Conservation (phyloP, 2,797 vertebrate genomes). For the Ctenosaura bakeri region DNA sequence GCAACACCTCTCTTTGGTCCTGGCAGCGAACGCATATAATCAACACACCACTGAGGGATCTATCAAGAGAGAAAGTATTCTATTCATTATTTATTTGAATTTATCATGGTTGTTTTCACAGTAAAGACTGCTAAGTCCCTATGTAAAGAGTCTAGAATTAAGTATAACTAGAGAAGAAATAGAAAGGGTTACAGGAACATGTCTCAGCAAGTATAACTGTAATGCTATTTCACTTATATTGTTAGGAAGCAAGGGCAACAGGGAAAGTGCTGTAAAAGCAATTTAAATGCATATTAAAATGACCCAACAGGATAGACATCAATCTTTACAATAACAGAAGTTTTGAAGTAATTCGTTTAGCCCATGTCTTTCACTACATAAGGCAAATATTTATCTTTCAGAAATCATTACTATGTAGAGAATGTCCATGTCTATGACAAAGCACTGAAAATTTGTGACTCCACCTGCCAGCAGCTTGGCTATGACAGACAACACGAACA, state of each 20-base stretch:
- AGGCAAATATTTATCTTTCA: not conserved
- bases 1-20: constrained; percentile 94
- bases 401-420: not conserved
- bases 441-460: not conserved
- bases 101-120: not conserved
- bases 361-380: not conserved
- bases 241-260: not conserved
- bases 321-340: not conserved
- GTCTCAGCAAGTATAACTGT: not conserved
- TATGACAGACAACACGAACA: not conserved
- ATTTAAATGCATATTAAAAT: not conserved
- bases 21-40: constrained; percentile 89
- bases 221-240: not conserved
- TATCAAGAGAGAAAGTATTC: constrained; percentile 61
- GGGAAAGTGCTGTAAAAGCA: not conserved
- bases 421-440: not conserved
- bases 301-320: not conserved
- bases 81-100: not conserved
- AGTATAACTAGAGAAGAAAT: not conserved
- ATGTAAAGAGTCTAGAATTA: not conserved
- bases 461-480: not conserved
- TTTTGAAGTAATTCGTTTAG: not conserved
- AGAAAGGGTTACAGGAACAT: not conserved
- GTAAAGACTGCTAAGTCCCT: not conserved
- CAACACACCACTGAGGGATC: constrained; percentile 98